phyloP scores from a whole-genome alignment of 2,113 vertebrate genomes.

The Thryonomys swinderianus region DNA sequence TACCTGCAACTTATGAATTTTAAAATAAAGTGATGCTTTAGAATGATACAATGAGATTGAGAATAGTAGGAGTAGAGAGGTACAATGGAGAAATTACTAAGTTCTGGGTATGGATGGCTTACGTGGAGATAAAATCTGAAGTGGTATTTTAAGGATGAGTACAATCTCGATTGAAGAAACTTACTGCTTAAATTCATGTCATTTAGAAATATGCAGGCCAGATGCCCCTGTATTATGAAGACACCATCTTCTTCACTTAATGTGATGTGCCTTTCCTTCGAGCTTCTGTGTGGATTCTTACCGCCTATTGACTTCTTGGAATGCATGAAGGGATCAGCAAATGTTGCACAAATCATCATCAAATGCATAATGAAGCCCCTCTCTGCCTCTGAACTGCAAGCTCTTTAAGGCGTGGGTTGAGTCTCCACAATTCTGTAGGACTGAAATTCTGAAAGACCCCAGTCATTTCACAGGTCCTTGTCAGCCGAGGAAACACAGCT shows the following conservation, averaged over 20 bases:
- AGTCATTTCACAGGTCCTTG: neutral
- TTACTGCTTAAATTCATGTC: neutral
- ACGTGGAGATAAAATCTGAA: neutral
- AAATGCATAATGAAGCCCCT: neutral
- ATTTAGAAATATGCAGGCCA: neutral
- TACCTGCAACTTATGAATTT: slow-evolving; percentile 12
- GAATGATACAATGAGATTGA: neutral
- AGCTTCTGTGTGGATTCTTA: neutral
- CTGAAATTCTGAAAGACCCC: neutral
- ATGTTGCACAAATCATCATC: no score
- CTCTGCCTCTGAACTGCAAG: neutral
- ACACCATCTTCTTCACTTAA: neutral
- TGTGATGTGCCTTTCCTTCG: neutral
- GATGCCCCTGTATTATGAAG: neutral
- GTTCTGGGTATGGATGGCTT: neutral
- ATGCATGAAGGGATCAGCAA: neutral
- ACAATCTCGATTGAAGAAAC: neutral
- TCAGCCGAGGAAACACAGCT: neutral
- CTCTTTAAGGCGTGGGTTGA: neutral
- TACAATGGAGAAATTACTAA: neutral
- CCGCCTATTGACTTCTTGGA: neutral
- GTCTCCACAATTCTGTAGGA: neutral
- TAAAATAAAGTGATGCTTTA: slow-evolving; percentile 19
- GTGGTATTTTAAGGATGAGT: neutral
- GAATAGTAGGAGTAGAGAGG: neutral